Evolutionary conservation across 2,888 invertebrate species (phyloP), one percentile per base, ranked within the genome.

Genomic region (Oxystoma pomonae): DNA sequence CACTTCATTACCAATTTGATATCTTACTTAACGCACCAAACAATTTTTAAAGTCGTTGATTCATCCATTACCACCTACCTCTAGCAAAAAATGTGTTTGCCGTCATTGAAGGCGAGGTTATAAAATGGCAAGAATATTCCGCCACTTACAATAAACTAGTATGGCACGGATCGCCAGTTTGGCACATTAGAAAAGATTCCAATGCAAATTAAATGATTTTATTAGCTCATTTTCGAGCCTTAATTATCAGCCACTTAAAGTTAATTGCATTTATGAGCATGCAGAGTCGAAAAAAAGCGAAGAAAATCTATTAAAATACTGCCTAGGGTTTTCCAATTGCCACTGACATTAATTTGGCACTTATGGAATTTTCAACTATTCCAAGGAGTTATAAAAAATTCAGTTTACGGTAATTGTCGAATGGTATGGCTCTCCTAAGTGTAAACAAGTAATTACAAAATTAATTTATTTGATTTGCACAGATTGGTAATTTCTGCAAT

Each of bases 191-290:
- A 57, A 57, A 35, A 64, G 60, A 66, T 66, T 66, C 60, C 60
- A 59, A 64, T 66, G 66, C 58, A 66, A 66, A 66, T 66, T n/a
- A 58, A 62, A 66, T 60, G 59, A 49, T 60, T 57, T 62, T 66
- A 63, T 62, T 66, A 63, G 57, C 63, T 61, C 57, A 62, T 61
- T 60, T 62, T 19, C 49, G 57, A 16, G 49, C 49, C 49, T 57
- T 66, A 66, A 64, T 64, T 64, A 64, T 60, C 56, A 59, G 62
- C 58, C 66, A 66, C 66, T 64, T 62, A 58, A 53, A 59, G 56
- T 19, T 64, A 64, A 66, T 65, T 65, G 65, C 56, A 57, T 65
- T 63, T 35, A 35, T 35, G 35, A 12, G 35, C 12, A 35, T 3
- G 35, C 35, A 12, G 35, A 35, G 35, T 7, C 3, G 35, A 35